phyloP scores from a whole-genome alignment of 2,797 vertebrate species.

The Myotis pilosus region DNA sequence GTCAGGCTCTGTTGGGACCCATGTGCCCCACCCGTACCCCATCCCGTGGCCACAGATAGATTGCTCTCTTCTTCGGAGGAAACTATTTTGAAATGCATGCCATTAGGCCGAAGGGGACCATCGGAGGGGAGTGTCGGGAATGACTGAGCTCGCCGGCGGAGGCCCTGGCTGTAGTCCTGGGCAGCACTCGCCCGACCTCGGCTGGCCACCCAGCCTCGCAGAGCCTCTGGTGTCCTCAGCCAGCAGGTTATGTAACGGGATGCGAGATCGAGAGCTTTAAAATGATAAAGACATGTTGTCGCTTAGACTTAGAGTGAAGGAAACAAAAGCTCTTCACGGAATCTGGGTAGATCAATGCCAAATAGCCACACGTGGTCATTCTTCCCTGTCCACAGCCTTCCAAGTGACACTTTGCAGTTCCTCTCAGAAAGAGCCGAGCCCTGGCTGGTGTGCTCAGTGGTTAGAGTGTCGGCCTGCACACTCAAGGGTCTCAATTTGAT shows the following conservation, averaged over 20 bases:
- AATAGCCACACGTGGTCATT: background rate
- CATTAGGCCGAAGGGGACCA: background rate
- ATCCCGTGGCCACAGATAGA: background rate
- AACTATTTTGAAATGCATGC: background rate
- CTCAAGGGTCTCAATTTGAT: too few species aligned
- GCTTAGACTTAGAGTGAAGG: background rate
- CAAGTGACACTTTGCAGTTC: background rate
- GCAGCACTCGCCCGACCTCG: background rate
- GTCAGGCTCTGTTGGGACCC: background rate
- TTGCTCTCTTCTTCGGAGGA: background rate
- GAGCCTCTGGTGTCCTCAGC: background rate
- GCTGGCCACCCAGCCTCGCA: background rate
- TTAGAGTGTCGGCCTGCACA: too few species aligned
- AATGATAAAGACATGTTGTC: background rate
- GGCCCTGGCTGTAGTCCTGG: background rate
- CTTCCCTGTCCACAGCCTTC: background rate
- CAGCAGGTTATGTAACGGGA: background rate
- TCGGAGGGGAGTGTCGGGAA: background rate
- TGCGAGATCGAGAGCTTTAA: background rate
- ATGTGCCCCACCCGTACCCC: accelerated
- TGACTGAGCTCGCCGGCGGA: background rate
- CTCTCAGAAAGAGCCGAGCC: background rate
- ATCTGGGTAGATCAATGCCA: background rate
- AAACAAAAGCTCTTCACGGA: background rate
- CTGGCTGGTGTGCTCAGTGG: background rate